These are phyloP conservation scores for Drosophila parabipectinata DNA, from an alignment of 1,140 invertebrate species.

Conservation along the genomic window DNA sequence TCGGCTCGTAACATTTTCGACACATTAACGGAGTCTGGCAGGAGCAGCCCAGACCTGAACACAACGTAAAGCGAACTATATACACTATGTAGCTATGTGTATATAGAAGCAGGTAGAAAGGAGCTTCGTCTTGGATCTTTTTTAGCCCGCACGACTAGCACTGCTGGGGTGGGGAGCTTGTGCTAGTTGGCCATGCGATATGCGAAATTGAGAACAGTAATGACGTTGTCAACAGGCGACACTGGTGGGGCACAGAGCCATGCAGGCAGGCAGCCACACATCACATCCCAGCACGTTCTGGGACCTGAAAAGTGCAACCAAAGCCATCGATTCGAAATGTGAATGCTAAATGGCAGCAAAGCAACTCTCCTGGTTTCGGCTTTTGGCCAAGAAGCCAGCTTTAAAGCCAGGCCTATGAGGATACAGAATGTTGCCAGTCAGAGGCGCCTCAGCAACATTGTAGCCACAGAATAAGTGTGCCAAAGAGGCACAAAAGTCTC, in stretches of 20 bases:
- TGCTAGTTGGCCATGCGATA: slow-evolving; percentile 73
- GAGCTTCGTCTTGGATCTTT: slow-evolving; percentile 16
- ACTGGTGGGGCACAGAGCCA: background rate
- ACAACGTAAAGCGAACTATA: background rate
- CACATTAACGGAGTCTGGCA: slow-evolving; percentile 62
- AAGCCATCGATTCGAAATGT: slow-evolving; percentile 11
- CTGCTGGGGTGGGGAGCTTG: slow-evolving; percentile 37
- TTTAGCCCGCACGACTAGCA: slow-evolving; percentile 3
- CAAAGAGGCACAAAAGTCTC: background rate
- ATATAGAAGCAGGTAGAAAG: slow-evolving; percentile 22
- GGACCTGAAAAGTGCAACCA: slow-evolving; percentile 34
- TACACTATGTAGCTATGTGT: background rate
- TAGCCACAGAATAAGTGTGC: background rate
- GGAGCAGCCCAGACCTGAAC: slow-evolving; percentile 8
- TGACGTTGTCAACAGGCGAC: slow-evolving; percentile 72
- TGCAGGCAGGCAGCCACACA: slow-evolving; percentile 15
- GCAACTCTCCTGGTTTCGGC: slow-evolving; percentile 34
- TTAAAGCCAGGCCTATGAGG: slow-evolving; percentile 26
- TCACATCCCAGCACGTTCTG: slow-evolving; percentile 28
- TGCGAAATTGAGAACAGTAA: slow-evolving; percentile 82
- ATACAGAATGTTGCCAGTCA: slow-evolving; percentile 18
- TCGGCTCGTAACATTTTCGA: slow-evolving; percentile 77
- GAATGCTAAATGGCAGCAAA: slow-evolving; percentile 33
- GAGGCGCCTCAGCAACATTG: slow-evolving; percentile 12
- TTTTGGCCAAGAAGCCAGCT: slow-evolving; percentile 4